Evolutionary conservation across 2,888 invertebrate genomes (phyloP), one percentile per base, ranked within the genome.

Genomic region (Eugnorisma glareosa): DNA sequence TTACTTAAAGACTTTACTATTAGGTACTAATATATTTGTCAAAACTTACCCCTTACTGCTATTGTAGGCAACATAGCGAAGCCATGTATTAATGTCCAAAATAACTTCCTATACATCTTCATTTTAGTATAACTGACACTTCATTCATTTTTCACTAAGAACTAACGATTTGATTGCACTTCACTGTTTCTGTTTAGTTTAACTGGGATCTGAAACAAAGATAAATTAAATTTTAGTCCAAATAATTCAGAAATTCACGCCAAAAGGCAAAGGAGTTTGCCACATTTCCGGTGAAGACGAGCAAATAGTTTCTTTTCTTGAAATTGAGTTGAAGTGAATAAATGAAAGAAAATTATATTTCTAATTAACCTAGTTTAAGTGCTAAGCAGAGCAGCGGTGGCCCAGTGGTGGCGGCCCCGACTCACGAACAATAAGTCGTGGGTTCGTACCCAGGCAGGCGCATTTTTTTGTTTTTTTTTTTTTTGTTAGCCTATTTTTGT

Each of bases 21-120:
- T 2, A 57, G 28, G 28, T 28, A 15, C 28, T 45, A 45, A n/a
- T 21, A 43, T 31, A 48, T 24, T 48, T 51, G 21, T n/a, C 18
- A 28, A 24, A 6, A 82, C 91, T 90, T 86, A 94, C 94, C 93
- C 88, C 89, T 90, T 57, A 92, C 81, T 13, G 93, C 93, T 77
- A 92, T 91, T 0, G 93, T 89, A 28, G 94, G 94, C 57, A 94
- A 86, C 78, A 93, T 76, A 71, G 91, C 83, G 13, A 94, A 91
- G 45, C 91, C 91, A 48, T 92, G 91, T 28, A 94, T 83, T 5
- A 92, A 75, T 18, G 89, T 87, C 92, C 92, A 93, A 57, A 92
- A 90, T 31, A 91, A 79, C 75, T 90, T 91, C 66, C 79, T 90
- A 72, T 88, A 90, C 85, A 90, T 89, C 84, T 90, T 92, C 92